Percentiles rank a stretch among this genome's conserved stretches.
phyloP scores from a whole-genome alignment of 2,888 invertebrate genomes.

The Cheiracanthium punctorium region DNA sequence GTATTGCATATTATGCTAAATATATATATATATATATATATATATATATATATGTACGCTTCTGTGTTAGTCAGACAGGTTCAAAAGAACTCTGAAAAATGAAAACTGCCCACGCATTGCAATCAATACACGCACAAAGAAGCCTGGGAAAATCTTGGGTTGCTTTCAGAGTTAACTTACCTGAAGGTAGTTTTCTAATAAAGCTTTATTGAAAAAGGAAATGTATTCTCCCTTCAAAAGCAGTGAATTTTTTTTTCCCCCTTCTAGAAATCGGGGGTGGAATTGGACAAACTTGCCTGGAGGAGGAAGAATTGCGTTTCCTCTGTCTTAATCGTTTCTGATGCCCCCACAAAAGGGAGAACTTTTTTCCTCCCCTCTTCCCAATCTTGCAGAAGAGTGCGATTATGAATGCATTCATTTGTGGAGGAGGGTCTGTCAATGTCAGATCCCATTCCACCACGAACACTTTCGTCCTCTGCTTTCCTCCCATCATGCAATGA shows the following conservation, averaged over 20 bases:
- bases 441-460: neutral
- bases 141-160: too few relatives aligned
- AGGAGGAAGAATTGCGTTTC: neutral
- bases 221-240: too few relatives aligned
- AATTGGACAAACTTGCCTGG: neutral
- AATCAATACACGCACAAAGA: too few relatives aligned
- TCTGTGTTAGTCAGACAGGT: too few relatives aligned
- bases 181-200: too few relatives aligned
- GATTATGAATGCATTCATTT: constrained; percentile 10
- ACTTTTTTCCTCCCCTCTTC: constrained; percentile 8
- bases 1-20: too few relatives aligned
- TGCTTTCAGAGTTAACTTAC: too few relatives aligned
- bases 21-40: too few relatives aligned
- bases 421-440: constrained; percentile 3
- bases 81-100: too few relatives aligned
- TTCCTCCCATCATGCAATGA: neutral
- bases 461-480: neutral
- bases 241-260: neutral
- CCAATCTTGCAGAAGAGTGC: neutral
- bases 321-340: neutral
- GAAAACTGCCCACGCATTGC: too few relatives aligned
- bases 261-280: neutral
- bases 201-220: too few relatives aligned
- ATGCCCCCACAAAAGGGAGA: neutral
- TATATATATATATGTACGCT: too few relatives aligned